A percentile compares a stretch with the other conserved stretches of the same genome.
These are phyloP conservation scores for Tretioscincus oriximinensis DNA, from an alignment of 2,113 vertebrate species.

Conservation along the genomic window DNA sequence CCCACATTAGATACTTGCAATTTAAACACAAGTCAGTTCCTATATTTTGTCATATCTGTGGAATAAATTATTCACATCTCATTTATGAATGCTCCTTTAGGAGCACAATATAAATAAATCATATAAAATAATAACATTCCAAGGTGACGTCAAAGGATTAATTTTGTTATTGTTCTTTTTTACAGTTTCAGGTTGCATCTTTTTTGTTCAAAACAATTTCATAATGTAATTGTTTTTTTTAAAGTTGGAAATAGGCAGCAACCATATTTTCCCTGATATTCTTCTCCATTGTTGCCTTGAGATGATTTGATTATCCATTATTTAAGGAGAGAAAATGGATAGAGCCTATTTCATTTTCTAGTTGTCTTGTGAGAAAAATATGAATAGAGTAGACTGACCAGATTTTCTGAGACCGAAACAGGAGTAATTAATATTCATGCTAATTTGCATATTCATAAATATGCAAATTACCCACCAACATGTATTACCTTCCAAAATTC, in stretches of 20 bases:
- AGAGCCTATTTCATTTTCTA: not conserved
- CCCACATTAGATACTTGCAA: slow-evolving; percentile 4
- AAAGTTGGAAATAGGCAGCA: not conserved
- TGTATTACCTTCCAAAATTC: too few species aligned
- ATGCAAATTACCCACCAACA: too few species aligned
- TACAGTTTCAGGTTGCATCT: not conserved
- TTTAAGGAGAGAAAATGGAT: not conserved
- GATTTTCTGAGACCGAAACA: too few species aligned
- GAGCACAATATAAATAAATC: slow-evolving; percentile 21
- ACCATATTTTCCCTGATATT: not conserved
- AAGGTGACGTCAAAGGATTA: slow-evolving; percentile 11
- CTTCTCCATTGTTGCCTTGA: not conserved
- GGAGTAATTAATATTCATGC: too few species aligned
- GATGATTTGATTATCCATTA: not conserved
- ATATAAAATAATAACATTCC: not conserved
- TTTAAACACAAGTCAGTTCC: slow-evolving; percentile 8
- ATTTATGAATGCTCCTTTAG: slow-evolving; percentile 25
- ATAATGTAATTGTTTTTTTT: not conserved
- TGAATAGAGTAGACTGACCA: too few species aligned
- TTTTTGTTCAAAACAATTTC: not conserved
- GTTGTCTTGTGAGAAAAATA: not conserved
- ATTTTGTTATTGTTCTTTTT: not conserved
- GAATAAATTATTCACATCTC: slow-evolving; percentile 10
- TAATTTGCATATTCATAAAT: too few species aligned
- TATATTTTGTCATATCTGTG: slow-evolving; percentile 21